Evolutionary conservation across 2,888 invertebrate genomes (phyloP).

Genomic region (Eupithecia subumbrata): DNA sequence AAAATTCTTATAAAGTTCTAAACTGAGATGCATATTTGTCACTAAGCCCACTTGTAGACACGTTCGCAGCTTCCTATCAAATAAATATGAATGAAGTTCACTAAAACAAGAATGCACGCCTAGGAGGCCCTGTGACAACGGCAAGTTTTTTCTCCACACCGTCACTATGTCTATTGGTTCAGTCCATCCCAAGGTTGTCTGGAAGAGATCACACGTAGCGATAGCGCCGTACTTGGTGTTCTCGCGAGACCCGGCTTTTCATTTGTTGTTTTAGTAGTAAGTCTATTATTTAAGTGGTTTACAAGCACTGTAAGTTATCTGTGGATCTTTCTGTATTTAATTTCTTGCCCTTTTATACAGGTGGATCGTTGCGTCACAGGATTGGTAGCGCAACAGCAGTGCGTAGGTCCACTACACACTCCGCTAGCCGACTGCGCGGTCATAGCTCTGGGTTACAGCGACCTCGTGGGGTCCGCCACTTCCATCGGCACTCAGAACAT

Average conservation of each 20-base stretch:
- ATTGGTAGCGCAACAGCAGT: constrained; percentile 98
- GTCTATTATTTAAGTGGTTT: not conserved
- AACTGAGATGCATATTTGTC: too few species aligned
- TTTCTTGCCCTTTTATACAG: constrained; percentile 49
- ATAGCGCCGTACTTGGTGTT: not conserved
- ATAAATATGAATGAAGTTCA: not conserved
- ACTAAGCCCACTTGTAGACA: too few species aligned
- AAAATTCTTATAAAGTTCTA: too few species aligned
- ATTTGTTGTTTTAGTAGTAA: not conserved
- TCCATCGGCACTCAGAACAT: constrained; percentile 99
- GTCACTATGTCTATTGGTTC: not conserved
- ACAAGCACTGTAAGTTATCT: not conserved
- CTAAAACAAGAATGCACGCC: too few species aligned
- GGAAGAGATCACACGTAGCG: not conserved
- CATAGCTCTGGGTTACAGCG: constrained; percentile 93
- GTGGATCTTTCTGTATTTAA: not conserved
- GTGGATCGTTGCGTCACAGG: constrained; percentile 97
- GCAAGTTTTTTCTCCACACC: too few species aligned
- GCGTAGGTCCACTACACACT: constrained; percentile 98
- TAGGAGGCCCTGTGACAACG: too few species aligned
- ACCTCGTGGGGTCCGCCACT: constrained; percentile 93
- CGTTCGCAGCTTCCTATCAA: not conserved
- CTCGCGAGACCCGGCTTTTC: not conserved
- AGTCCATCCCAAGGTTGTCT: not conserved
- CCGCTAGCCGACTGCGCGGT: constrained; percentile 98